Evolutionary conservation across 2,113 vertebrate genomes (phyloP), one percentile per base, ranked within the genome.

Genomic region (Pachycephala philippinensis): DNA sequence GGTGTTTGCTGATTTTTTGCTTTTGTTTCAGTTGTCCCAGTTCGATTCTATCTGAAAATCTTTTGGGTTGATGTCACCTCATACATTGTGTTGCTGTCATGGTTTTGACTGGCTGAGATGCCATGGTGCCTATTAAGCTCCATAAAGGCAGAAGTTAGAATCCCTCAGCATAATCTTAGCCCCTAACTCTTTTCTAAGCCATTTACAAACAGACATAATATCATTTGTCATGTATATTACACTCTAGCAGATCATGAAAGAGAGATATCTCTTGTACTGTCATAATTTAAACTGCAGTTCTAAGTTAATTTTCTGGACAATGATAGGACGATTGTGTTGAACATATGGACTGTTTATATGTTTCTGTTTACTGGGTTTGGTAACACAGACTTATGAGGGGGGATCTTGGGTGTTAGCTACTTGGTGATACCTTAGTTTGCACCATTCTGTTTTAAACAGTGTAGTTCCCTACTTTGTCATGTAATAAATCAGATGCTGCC

Each of bases 131-230:
- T 94, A 60, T 98, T 98, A 97, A 56, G 75, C 86, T 84, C 80
- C 98, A 97, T 93, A 96, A 97, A 95, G 54, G 92, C 77, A 93
- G 79, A 91, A 89, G 65, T 71, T 97, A 69, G 84, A 95, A 97
- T 97, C 95, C 90, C 60, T 91, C 49, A 69, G 24, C 90, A 89
- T 97, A 97, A 98, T 96, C 88, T 89, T 90, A 91, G 68, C 90
- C 94, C 86, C 87, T 88, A 96, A 92, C 66, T 87, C 61, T 84
- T 71, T 87, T 68, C 90, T 91, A 91, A 92, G 57, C 63, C 64
- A 26, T 94, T 79, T 87, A 82, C 88, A 93, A 89, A 96, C 3
- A 39, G 42, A 70, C 88, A 50, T 84, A 96, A 13, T 93, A 80
- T 94, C 30, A 91, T 96, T 93, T 91, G 77, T 95, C 77, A 84